Conservation (phyloP, 2,797 vertebrate species). For the Buceros bicornis region DNA sequence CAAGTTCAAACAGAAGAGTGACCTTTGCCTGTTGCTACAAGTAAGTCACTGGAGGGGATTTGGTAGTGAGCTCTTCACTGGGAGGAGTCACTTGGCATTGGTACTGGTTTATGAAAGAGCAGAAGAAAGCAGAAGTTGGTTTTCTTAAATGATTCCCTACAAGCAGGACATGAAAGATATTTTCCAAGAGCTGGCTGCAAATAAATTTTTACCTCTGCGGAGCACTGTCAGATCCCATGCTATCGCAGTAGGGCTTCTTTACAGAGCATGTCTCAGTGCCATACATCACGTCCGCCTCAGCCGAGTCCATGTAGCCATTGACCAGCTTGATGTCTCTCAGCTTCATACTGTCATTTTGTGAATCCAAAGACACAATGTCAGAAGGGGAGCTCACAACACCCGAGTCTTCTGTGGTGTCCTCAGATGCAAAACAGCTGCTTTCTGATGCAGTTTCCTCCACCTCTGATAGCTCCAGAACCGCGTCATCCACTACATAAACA, state of each 20-base stretch:
- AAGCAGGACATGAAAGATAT: neutral
- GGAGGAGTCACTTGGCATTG: conserved; percentile 56
- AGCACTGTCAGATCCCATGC: neutral
- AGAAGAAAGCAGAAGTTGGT: conserved; percentile 7
- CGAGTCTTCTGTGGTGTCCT: conserved; percentile 80
- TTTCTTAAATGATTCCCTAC: conserved; percentile 27
- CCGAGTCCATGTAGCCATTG: conserved; percentile 53
- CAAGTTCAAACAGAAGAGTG: conserved; percentile 61
- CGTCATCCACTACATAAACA: conserved; percentile 51
- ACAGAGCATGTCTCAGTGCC: neutral
- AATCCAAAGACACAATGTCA: conserved; percentile 85
- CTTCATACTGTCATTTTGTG: conserved; percentile 81
- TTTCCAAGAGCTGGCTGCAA: neutral
- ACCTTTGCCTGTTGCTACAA: conserved; percentile 67
- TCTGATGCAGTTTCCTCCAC: conserved; percentile 78
- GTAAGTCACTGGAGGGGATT: conserved; percentile 31
- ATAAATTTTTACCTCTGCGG: conserved; percentile 64
- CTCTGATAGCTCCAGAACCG: conserved; percentile 51
- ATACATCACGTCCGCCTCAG: neutral
- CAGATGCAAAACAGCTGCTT: conserved; percentile 78
- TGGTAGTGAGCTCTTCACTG: conserved; percentile 29
- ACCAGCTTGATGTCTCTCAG: conserved; percentile 64
- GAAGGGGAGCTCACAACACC: conserved; percentile 86
- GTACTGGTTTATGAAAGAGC: conserved; percentile 32
- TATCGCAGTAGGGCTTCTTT: neutral